phyloP scores from a whole-genome alignment of 2,888 invertebrate species.

The Monopis laevigella region DNA sequence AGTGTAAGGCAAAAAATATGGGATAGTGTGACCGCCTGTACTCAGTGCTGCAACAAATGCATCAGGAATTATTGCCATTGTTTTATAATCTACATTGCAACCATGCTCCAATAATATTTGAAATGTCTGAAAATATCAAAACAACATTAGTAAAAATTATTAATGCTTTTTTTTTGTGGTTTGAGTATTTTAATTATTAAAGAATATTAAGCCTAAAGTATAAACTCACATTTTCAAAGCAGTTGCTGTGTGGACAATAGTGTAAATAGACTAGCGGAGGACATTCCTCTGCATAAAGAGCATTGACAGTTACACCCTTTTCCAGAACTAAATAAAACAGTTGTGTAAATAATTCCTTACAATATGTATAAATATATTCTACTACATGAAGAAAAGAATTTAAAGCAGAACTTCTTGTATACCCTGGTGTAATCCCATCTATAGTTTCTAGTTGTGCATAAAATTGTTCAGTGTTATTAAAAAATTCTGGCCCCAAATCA shows the following conservation, averaged over 20 bases:
- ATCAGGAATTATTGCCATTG: conserved; percentile 40
- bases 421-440: conserved; percentile 29
- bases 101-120: conserved; percentile 44
- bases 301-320: conserved; percentile 48
- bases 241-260: conserved; percentile 33
- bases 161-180: neutral
- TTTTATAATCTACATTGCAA: conserved; percentile 53
- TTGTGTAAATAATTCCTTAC: conserved; percentile 39
- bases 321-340: conserved; percentile 47
- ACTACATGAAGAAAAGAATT: conserved; percentile 48
- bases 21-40: conserved; percentile 34
- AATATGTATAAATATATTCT: conserved; percentile 47
- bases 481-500: conserved; percentile 48
- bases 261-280: conserved; percentile 55
- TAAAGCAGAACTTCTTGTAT: conserved; percentile 41
- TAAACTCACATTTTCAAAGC: neutral
- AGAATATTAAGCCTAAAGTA: neutral
- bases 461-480: conserved; percentile 39
- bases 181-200: neutral
- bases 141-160: neutral
- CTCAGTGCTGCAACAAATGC: conserved; percentile 44
- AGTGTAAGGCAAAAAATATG: conserved; percentile 44
- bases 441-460: conserved; percentile 33
- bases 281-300: conserved; percentile 41
- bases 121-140: conserved; percentile 37